A percentile compares a stretch with the other conserved stretches of the same genome.
Conservation (phyloP, 2,888 invertebrate genomes). For the Acanthococcus lagerstroemiae region DNA sequence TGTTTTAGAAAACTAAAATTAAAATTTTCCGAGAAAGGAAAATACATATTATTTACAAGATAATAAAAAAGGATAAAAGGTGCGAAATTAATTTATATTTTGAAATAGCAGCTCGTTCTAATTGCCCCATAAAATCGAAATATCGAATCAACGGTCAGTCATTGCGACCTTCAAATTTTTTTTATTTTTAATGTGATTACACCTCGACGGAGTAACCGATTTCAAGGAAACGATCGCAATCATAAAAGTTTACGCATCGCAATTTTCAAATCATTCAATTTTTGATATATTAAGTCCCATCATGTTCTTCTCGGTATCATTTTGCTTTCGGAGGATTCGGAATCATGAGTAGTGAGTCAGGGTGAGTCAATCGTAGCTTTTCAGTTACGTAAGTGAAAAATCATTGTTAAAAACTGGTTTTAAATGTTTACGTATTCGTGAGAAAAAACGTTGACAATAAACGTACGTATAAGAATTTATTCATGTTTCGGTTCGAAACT, state of each 20-base stretch:
- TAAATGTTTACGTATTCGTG: conserved; percentile 2
- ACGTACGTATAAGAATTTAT: no score
- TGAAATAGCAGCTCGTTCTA: no score
- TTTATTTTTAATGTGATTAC: not conserved
- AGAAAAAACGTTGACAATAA: conserved; percentile 12
- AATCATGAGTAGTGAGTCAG: no score
- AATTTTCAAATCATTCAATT: not conserved
- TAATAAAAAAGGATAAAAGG: no score
- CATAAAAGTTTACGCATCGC: not conserved
- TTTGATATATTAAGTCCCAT: not conserved
- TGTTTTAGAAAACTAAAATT: no score
- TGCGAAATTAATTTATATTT: no score
- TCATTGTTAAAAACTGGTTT: conserved; percentile 18
- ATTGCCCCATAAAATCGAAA: no score
- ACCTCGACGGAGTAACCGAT: not conserved
- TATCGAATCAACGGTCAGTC: no score
- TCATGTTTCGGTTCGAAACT: no score
- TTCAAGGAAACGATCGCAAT: not conserved
- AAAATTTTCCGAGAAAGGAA: no score
- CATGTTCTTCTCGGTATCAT: not conserved
- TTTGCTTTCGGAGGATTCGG: not conserved
- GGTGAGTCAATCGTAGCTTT: conserved; percentile 14
- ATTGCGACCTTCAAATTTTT: not conserved
- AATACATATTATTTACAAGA: no score
- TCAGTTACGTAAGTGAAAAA: conserved; percentile 18